These are phyloP conservation scores for Neodiprion virginianus DNA, from an alignment of 1,140 invertebrate genomes.

Conservation along the genomic window DNA sequence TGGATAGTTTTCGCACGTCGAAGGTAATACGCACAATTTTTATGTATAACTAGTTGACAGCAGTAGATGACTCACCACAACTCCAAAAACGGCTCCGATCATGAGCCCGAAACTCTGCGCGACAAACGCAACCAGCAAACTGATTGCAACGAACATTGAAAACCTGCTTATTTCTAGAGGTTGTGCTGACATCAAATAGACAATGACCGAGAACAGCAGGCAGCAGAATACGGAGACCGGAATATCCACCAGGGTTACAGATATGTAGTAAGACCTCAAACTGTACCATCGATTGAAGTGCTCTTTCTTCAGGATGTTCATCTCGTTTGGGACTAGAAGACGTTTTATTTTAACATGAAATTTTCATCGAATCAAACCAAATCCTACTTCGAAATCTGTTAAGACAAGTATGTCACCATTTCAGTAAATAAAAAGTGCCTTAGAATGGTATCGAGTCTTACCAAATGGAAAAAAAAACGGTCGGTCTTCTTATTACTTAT, in stretches of 20 bases:
- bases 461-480: no score
- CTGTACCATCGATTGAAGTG: constrained; percentile 98
- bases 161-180: constrained; percentile 80
- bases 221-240: constrained; percentile 80
- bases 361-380: background rate
- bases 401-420: background rate
- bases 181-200: constrained; percentile 88
- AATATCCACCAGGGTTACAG: constrained; percentile 84
- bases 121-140: constrained; percentile 82
- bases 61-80: constrained; percentile 71
- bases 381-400: background rate
- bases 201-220: constrained; percentile 78
- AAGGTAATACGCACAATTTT: constrained; percentile 17
- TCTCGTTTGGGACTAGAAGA: constrained; percentile 87
- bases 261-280: constrained; percentile 88
- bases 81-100: constrained; percentile 84
- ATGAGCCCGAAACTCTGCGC: constrained; percentile 89
- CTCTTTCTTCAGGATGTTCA: constrained; percentile 89
- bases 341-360: constrained; percentile 12
- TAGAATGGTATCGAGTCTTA: background rate
- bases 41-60: constrained; percentile 13
- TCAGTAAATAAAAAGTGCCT: constrained; percentile 15
- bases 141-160: constrained; percentile 81
- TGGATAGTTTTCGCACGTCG: constrained; percentile 29
- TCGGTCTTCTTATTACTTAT: no score